phyloP scores from a whole-genome alignment of 2,888 invertebrate species.

The Drosophila kuntzei region DNA sequence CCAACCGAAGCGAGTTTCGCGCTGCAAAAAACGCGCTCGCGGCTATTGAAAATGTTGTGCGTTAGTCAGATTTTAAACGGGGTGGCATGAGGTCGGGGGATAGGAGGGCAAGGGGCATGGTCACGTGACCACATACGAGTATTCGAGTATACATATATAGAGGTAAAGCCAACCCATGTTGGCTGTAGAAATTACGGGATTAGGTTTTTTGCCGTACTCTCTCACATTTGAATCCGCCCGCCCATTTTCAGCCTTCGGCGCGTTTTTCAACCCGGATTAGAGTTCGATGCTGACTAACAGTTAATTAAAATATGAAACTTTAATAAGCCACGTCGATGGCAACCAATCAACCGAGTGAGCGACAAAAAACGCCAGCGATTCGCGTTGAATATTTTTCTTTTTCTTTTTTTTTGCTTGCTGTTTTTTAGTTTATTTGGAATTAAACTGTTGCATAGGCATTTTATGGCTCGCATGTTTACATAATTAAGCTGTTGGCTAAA shows the following conservation, averaged over 20 bases:
- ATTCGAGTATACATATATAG: not conserved
- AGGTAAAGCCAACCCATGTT: constrained; percentile 54
- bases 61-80: constrained; percentile 78
- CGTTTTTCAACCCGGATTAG: constrained; percentile 55
- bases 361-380: constrained; percentile 22
- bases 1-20: constrained; percentile 5
- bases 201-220: constrained; percentile 68
- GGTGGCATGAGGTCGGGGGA: constrained; percentile 15
- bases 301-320: constrained; percentile 79
- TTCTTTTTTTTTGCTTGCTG: not conserved
- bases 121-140: constrained; percentile 29
- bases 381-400: constrained; percentile 12
- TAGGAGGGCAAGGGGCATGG: not conserved
- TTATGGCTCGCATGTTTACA: constrained; percentile 48
- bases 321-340: constrained; percentile 49
- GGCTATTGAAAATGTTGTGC: constrained; percentile 76
- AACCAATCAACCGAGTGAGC: constrained; percentile 18
- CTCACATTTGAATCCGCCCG: not conserved
- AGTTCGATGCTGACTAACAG: constrained; percentile 64
- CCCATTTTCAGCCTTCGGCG: constrained; percentile 8
- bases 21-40: constrained; percentile 67
- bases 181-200: constrained; percentile 80
- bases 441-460: constrained; percentile 62
- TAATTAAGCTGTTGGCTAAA: constrained; percentile 65
- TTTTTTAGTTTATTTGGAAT: constrained; percentile 45